Evolutionary conservation across 2,888 invertebrate genomes (phyloP).

Genomic region (Mimas tiliae): DNA sequence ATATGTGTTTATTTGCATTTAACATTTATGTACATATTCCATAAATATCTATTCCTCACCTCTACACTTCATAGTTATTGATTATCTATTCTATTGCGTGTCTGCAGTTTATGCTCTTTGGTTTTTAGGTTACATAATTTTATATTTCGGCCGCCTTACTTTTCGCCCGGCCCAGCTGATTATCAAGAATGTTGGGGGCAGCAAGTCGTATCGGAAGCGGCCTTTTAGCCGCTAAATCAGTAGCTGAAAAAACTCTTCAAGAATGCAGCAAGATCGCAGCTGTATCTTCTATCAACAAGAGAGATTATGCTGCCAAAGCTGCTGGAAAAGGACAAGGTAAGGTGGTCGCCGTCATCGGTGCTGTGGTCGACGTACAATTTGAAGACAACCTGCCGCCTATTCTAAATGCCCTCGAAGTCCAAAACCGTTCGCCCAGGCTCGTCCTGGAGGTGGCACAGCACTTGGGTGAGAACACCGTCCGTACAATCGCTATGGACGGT

Average conservation of each 20-base stretch:
- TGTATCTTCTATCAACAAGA: slow-evolving; percentile 68
- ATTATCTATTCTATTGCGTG: no score
- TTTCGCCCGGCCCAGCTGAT: slow-evolving; percentile 56
- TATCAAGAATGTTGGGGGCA: slow-evolving; percentile 85
- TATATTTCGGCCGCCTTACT: slow-evolving; percentile 50
- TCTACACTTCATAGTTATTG: no score
- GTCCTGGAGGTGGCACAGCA: slow-evolving; percentile 96
- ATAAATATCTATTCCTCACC: no score
- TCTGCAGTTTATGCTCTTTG: slow-evolving; percentile 38
- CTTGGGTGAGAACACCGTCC: slow-evolving; percentile 95
- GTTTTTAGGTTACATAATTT: slow-evolving; percentile 74
- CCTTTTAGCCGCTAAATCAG: slow-evolving; percentile 85
- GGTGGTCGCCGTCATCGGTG: slow-evolving; percentile 98
- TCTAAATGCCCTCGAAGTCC: slow-evolving; percentile 97
- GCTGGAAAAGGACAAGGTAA: slow-evolving; percentile 82
- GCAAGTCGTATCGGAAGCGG: slow-evolving; percentile 85
- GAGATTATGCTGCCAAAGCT: slow-evolving; percentile 74
- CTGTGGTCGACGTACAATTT: slow-evolving; percentile 99
- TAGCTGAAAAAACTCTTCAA: slow-evolving; percentile 83
- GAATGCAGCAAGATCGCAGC: slow-evolving; percentile 84
- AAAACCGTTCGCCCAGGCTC: slow-evolving; percentile 90
- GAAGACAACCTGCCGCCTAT: slow-evolving; percentile 96
- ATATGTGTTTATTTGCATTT: no score
- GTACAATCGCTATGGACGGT: slow-evolving; percentile 97
- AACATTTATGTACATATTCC: no score